These are phyloP conservation scores for Muscicapa comitata DNA, from an alignment of 2,797 vertebrate species.

Conservation along the genomic window DNA sequence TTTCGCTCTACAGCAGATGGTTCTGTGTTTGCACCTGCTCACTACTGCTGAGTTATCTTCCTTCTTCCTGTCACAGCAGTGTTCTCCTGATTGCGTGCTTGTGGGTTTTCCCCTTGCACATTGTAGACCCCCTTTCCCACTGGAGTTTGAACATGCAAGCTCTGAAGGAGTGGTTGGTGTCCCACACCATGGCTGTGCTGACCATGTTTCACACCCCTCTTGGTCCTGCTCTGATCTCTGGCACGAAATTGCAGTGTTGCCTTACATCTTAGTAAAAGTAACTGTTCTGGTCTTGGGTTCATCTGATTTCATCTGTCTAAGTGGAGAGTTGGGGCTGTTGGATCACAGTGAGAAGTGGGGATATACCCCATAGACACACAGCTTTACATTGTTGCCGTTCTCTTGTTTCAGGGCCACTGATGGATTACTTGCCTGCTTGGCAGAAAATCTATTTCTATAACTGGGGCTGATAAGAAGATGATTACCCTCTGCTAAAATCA, in stretches of 20 bases:
- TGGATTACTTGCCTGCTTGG: slow-evolving; percentile 96
- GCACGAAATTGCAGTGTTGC: background rate
- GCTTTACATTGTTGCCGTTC: background rate
- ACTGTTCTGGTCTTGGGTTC: background rate
- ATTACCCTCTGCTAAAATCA: background rate
- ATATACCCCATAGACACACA: background rate
- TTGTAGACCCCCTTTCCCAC: background rate
- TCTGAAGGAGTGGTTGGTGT: background rate
- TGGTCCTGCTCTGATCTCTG: background rate
- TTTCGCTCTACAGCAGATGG: background rate
- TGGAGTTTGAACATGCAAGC: background rate
- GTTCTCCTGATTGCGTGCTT: background rate
- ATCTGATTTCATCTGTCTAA: background rate
- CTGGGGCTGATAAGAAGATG: slow-evolving; percentile 84
- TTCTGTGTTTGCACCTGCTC: slow-evolving; percentile 28
- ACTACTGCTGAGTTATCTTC: background rate
- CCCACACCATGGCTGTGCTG: background rate
- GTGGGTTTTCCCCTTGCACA: background rate
- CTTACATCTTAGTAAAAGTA: background rate
- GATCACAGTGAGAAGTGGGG: background rate
- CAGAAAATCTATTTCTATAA: slow-evolving; percentile 99
- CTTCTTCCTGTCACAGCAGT: background rate
- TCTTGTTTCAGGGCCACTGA: slow-evolving; percentile 86
- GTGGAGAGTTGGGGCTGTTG: background rate
- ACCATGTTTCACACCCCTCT: background rate